Evolutionary conservation across 2,113 vertebrate genomes (phyloP), one percentile per base, ranked within the genome.

Genomic region (Mesitornis unicolor): DNA sequence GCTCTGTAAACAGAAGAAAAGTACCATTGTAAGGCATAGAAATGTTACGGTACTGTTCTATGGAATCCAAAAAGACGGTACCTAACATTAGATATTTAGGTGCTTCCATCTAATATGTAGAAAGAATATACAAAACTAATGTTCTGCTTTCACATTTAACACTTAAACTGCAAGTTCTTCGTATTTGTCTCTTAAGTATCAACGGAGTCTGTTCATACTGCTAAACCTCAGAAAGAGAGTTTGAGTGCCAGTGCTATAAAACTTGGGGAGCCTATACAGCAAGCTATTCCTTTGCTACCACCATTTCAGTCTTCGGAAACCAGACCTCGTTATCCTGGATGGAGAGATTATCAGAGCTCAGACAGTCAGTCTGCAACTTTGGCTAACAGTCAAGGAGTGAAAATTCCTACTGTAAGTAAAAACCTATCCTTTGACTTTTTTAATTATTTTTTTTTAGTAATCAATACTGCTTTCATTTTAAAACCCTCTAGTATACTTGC

Each of bases 211-310:
- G 61, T 84, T 69, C 71, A 13, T 48, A 43, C 86, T 87, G 43
- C 22, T 47, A 95, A 93, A 54, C 54, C 68, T 83, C 81, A 84
- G 67, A 53, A 56, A 70, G 80, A 74, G 20, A 80, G 40, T 40
- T 13, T 92, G 73, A 78, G 85, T 84, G 81, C 93, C 84, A 96
- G 68, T 77, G 98, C 97, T 35, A 91, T 93, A 45, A 97, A 97
- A 38, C 97, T 97, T 47, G 95, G 97, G 57, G 98, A 99, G 69
- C 98, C 97, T 0, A 95, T 98, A 57, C 98, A 90, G 54, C 97
- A 98, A 22, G 99, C 99, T 65, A 80, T 99, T 78, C 98, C 98
- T 45, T 97, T 99, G 68, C 98, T 98, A 45, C 99, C 98, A 16
- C 99, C 99, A 2, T 98, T 98, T 87, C 99, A 99, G 92, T 98